These are phyloP conservation scores for Elaeidobius kamerunicus DNA, from an alignment of 2,888 invertebrate genomes.

Conservation along the genomic window DNA sequence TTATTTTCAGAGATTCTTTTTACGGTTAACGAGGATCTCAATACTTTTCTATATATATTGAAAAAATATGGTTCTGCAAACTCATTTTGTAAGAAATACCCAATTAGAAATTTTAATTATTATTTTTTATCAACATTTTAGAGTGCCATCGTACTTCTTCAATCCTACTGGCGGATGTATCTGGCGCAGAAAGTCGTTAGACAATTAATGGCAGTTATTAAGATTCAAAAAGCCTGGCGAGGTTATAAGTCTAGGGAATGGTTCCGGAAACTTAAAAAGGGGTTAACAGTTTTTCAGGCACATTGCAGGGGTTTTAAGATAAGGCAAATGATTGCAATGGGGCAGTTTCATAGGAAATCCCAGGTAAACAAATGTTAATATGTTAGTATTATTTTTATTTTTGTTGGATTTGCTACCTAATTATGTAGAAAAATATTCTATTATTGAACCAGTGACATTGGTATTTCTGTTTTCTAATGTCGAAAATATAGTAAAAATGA, in stretches of 20 bases:
- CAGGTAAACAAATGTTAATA: constrained; percentile 25
- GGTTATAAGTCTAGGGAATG: constrained; percentile 64
- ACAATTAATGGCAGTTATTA: constrained; percentile 56
- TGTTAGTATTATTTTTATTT: not conserved
- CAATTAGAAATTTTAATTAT: too few relatives aligned
- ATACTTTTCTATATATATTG: too few relatives aligned
- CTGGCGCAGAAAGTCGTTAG: constrained; percentile 58
- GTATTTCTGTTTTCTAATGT: not conserved
- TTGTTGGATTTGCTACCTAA: not conserved
- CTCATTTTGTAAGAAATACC: too few relatives aligned
- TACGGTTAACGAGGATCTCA: too few relatives aligned
- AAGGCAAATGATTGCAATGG: constrained; percentile 54
- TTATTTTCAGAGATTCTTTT: too few relatives aligned
- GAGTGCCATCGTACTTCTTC: constrained; percentile 72
- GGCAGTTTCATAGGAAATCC: constrained; percentile 27
- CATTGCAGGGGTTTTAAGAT: constrained; percentile 65
- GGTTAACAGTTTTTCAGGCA: constrained; percentile 67
- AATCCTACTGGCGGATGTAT: constrained; percentile 67
- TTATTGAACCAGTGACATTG: too few relatives aligned
- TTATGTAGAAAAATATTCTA: too few relatives aligned
- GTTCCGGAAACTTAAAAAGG: constrained; percentile 61
- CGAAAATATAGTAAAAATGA: not conserved
- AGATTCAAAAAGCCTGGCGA: constrained; percentile 79
- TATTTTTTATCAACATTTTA: too few relatives aligned
- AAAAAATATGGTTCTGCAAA: too few relatives aligned